phyloP scores from a whole-genome alignment of 2,888 invertebrate genomes.

The Sinelater perroti region DNA sequence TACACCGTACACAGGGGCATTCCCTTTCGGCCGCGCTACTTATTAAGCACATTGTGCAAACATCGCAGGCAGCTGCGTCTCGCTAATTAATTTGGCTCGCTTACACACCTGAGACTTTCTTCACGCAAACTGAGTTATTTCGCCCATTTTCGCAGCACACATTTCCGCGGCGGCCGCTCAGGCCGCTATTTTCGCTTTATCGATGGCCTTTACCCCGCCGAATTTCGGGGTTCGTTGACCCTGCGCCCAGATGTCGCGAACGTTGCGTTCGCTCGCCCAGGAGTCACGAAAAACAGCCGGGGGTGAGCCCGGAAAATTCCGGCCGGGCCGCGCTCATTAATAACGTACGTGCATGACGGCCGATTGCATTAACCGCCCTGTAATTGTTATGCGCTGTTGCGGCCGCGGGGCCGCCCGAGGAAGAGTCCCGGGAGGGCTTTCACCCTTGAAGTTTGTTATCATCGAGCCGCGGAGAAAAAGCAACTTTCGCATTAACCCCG shows the following conservation, averaged over 20 bases:
- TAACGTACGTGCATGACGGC: constrained; percentile 1
- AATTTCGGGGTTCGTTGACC: constrained; percentile 35
- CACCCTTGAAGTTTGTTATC: constrained; percentile 10
- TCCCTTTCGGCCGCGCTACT: constrained; percentile 10
- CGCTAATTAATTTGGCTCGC: constrained; percentile 26
- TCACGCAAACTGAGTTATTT: constrained; percentile 28
- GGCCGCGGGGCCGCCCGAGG: neutral
- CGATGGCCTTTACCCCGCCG: constrained; percentile 21
- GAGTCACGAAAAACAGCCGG: constrained; percentile 24
- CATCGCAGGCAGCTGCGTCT: constrained; percentile 28
- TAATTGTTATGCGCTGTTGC: neutral
- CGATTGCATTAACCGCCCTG: constrained; percentile 1
- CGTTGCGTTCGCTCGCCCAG: constrained; percentile 10
- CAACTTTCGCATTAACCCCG: neutral
- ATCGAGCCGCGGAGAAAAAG: neutral
- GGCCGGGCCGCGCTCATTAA: constrained; percentile 17
- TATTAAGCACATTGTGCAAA: constrained; percentile 28
- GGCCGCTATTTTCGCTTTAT: constrained; percentile 21
- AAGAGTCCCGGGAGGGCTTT: neutral
- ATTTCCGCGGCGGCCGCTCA: constrained; percentile 22
- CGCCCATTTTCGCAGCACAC: constrained; percentile 19
- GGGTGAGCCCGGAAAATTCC: constrained; percentile 19
- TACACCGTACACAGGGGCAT: neutral
- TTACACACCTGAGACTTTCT: constrained; percentile 29
- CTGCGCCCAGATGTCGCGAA: constrained; percentile 23